A percentile compares a stretch with the other conserved stretches of the same genome.
phyloP scores from a whole-genome alignment of 2,888 invertebrate genomes.

The Pasiphila rectangulata region DNA sequence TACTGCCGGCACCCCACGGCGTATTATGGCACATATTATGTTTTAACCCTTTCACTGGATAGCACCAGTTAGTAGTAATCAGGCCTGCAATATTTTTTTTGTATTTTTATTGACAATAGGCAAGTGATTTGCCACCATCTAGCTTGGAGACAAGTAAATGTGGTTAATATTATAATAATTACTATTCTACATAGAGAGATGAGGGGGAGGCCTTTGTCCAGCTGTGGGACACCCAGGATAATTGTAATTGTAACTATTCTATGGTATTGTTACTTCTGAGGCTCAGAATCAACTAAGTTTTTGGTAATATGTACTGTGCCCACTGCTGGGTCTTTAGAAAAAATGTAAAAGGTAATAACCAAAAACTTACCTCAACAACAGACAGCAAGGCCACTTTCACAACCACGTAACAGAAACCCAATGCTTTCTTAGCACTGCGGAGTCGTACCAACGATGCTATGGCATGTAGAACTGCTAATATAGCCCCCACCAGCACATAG shows the following conservation, averaged over 20 bases:
- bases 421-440: slow-evolving; percentile 88
- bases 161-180: no score
- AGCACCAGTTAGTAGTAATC: not conserved
- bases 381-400: slow-evolving; percentile 95
- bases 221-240: no score
- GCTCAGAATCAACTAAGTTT: not conserved
- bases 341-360: not conserved
- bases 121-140: no score
- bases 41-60: not conserved
- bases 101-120: no score
- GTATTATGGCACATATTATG: not conserved
- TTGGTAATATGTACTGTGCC: not conserved
- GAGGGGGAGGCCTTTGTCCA: no score
- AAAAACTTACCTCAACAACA: slow-evolving; percentile 88
- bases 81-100: no score
- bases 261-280: no score
- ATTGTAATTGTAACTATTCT: no score
- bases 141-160: no score
- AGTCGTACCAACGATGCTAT: slow-evolving; percentile 90
- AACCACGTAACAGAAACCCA: slow-evolving; percentile 95
- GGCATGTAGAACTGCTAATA: slow-evolving; percentile 90
- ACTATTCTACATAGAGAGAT: no score
- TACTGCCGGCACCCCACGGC: no score
- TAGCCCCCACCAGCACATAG: slow-evolving; percentile 93
- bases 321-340: no score